phyloP scores from a whole-genome alignment of 2,797 vertebrate genomes.

The Hydrocynus forskahlii region DNA sequence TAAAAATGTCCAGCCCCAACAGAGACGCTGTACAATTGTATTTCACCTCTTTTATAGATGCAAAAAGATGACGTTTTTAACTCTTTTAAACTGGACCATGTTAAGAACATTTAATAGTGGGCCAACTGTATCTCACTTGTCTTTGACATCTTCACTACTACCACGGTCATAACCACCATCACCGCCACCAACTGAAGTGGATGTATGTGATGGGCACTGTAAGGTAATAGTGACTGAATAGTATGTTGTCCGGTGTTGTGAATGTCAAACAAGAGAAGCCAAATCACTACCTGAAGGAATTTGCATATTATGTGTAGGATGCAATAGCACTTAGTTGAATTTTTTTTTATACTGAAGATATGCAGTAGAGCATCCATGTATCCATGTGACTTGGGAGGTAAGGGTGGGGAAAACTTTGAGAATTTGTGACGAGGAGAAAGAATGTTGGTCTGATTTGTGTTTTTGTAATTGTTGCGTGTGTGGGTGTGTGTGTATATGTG shows the following conservation, averaged over 20 bases:
- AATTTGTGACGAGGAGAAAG: background rate
- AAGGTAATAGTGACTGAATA: background rate
- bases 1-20: slow-evolving; percentile 24
- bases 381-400: background rate
- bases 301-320: background rate
- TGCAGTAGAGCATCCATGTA: slow-evolving; percentile 6
- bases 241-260: background rate
- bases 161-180: background rate
- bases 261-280: background rate
- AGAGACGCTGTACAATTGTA: slow-evolving; percentile 44
- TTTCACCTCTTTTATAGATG: slow-evolving; percentile 40
- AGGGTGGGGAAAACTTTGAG: background rate
- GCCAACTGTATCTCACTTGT: background rate
- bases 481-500: background rate
- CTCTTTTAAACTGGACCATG: slow-evolving; percentile 37
- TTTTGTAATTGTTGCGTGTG: background rate
- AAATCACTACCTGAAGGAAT: background rate
- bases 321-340: background rate
- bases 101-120: background rate
- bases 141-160: background rate
- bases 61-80: slow-evolving; percentile 36
- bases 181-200: background rate
- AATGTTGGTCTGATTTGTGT: background rate
- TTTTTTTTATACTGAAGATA: background rate
- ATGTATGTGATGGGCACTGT: background rate